A percentile compares a stretch with the other conserved stretches of the same genome.
Conservation (phyloP, 2,888 invertebrate species). For the Pachydiplax longipennis region DNA sequence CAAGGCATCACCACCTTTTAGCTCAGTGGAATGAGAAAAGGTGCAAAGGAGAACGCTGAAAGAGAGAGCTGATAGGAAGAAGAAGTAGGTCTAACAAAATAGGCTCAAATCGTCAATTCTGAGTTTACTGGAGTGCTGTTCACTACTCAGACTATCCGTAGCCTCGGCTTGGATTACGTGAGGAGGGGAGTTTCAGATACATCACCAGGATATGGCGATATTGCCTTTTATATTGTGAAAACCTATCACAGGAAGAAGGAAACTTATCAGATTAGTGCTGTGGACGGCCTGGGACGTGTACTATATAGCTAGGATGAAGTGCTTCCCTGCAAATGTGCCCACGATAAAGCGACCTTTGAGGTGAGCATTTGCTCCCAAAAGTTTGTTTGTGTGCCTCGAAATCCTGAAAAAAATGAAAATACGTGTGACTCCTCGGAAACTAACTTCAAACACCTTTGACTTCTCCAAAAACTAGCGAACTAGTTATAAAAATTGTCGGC, state of each 20-base stretch:
- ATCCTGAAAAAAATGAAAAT: conserved; percentile 4
- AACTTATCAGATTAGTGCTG: conserved; percentile 45
- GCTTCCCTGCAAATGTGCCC: conserved; percentile 45
- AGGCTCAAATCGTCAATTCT: conserved; percentile 45
- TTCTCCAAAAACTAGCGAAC: background rate
- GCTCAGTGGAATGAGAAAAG: conserved; percentile 43
- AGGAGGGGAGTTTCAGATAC: conserved; percentile 27
- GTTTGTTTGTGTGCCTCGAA: conserved; percentile 2
- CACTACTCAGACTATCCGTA: conserved; percentile 44
- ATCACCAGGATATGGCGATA: conserved; percentile 38
- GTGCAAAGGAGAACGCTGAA: conserved; percentile 45
- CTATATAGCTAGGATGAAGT: conserved; percentile 44
- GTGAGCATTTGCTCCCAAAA: conserved; percentile 37
- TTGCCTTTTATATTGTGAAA: conserved; percentile 32
- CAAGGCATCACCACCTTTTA: conserved; percentile 32
- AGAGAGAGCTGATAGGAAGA: conserved; percentile 45
- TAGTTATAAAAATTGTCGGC: background rate
- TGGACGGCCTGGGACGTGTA: conserved; percentile 43
- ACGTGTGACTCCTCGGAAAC: background rate
- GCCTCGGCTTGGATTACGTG: conserved; percentile 45
- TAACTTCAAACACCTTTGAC: conserved; percentile 17
- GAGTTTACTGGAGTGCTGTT: conserved; percentile 44
- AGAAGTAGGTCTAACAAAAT: conserved; percentile 45
- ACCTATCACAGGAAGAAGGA: conserved; percentile 43
- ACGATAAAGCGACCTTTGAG: conserved; percentile 44